Base-by-base conservation (phyloP, 1,140 invertebrate genomes). In the Ctenoplectra terminalis region DNA sequence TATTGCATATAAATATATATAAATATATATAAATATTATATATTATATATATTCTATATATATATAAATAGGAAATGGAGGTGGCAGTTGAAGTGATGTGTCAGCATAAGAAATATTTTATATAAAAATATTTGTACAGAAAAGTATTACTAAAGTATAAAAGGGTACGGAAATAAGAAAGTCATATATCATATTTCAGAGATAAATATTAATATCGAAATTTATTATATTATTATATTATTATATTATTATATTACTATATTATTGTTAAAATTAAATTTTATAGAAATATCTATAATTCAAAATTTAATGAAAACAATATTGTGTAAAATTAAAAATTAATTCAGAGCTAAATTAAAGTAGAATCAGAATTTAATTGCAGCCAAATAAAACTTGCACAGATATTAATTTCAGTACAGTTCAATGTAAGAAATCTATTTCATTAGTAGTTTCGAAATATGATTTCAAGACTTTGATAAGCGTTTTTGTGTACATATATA, bases 41-140 rank as follows among this genome's bases (percentile, higher is more conserved):
- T n/a, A n/a, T n/a, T n/a, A n/a, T n/a, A n/a, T n/a, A n/a, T n/a
- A n/a, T n/a, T n/a, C n/a, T n/a, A n/a, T n/a, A n/a, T 63, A 63
- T 80, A 43, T 73, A 80, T 40, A 73, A 73, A 20, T 73, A 71
- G 31, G 7, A 54, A 54, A 67, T 8, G n/a, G 40, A 70, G 31
- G 43, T 69, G 66, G 29, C 11, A 78, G 52, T 37, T 78, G 64
- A 56, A 52, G 20, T 63, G 48, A 46, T 74, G 66, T 66, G 8
- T 60, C 66, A 60, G 67, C 83, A 89, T 79, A 80, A 91, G 84
- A 82, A 90, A 90, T 91, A 92, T 92, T 92, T 92, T 92, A 91
- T 91, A 92, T 92, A 91, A 91, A 91, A 87, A 92, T 92, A 91
- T 92, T 92, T 92, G 91, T 92, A 92, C 90, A 92, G 86, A 90